Evolutionary conservation across 2,797 vertebrate genomes (phyloP).

Genomic region (Diplodus sargus): DNA sequence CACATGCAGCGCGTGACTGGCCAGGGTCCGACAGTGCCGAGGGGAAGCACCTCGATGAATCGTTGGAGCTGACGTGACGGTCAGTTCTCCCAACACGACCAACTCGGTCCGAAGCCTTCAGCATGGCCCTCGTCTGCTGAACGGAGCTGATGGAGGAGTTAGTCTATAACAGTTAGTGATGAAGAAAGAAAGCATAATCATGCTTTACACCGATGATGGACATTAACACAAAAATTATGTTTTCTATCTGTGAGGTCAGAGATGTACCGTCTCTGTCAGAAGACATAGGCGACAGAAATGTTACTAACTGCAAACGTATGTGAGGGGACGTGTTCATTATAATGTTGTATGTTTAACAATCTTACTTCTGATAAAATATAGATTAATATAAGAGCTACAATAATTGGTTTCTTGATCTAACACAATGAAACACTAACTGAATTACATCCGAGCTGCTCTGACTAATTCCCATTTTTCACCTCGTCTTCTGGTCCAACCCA

Average conservation of each 20-base stretch:
- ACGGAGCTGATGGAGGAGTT: constrained; percentile 28
- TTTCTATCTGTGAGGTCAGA: constrained; percentile 48
- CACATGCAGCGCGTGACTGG: constrained; percentile 18
- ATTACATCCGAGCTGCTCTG: constrained; percentile 43
- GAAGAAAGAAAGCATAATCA: constrained; percentile 39
- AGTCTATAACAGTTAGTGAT: constrained; percentile 26
- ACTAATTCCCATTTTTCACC: constrained; percentile 44
- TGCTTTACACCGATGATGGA: constrained; percentile 66
- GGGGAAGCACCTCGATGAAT: constrained; percentile 38
- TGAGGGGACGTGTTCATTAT: constrained; percentile 39
- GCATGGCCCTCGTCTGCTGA: constrained; percentile 31
- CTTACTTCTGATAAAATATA: constrained; percentile 62
- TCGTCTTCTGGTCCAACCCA: constrained; percentile 35
- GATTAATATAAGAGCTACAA: constrained; percentile 74
- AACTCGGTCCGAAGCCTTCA: constrained; percentile 12
- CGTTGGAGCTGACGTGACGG: constrained; percentile 22
- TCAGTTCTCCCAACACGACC: constrained; percentile 8
- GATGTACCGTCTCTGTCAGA: constrained; percentile 46
- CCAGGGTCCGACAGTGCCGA: constrained; percentile 34
- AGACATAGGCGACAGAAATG: constrained; percentile 54
- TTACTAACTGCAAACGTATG: constrained; percentile 47
- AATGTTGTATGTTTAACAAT: constrained; percentile 68
- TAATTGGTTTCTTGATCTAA: constrained; percentile 67
- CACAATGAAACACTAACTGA: constrained; percentile 54
- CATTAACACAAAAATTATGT: constrained; percentile 53